Evolutionary conservation across 2,113 vertebrate genomes (phyloP), one percentile per base, ranked within the genome.

Genomic region (Pelodiscus sinensis): DNA sequence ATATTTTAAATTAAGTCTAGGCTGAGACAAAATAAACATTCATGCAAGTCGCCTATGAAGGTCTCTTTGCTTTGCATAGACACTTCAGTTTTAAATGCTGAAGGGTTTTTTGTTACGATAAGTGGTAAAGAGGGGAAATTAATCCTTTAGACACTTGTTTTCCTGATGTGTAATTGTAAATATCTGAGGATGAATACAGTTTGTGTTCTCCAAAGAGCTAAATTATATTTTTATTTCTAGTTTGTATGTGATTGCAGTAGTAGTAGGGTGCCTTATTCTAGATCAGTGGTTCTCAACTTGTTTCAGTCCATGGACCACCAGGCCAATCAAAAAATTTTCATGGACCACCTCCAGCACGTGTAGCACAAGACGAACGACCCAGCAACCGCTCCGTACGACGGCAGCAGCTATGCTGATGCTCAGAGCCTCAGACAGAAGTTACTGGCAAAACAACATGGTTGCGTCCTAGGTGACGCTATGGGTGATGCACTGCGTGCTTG

Each of bases 1-100:
- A 9, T 83, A 11, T 68, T 96, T 94, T 95, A 96, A 95, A 95
- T 92, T 44, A 44, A 22, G 81, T 50, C 93, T 93, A 88, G 82
- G 75, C 21, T 62, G 77, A 81, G 62, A 54, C 51, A 83, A 86
- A 82, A 71, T 91, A 80, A 87, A 77, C 58, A 79, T 80, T 91
- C 95, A 65, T 90, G 94, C 94, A 65, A 81, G 9, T 71, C 7
- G 7, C 93, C 88, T 96, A 24, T 88, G 50, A 0, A 83, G 78
- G 83, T 68, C 24, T 85, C 86, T 92, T 87, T 81, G 81, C 94
- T 38, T 58, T 56, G 22, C 73, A 11, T 77, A 31, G 81, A 92
- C 90, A 88, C 94, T 19, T 80, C 16, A 55, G 5, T 73, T 56
- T 50, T 78, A 81, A 65, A 54, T 86, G 71, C 65, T 57, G 62